Percentiles rank a stretch among this genome's conserved stretches.
These are phyloP conservation scores for Corynorhinus townsendii DNA, from an alignment of 2,113 vertebrate species.

Conservation along the genomic window DNA sequence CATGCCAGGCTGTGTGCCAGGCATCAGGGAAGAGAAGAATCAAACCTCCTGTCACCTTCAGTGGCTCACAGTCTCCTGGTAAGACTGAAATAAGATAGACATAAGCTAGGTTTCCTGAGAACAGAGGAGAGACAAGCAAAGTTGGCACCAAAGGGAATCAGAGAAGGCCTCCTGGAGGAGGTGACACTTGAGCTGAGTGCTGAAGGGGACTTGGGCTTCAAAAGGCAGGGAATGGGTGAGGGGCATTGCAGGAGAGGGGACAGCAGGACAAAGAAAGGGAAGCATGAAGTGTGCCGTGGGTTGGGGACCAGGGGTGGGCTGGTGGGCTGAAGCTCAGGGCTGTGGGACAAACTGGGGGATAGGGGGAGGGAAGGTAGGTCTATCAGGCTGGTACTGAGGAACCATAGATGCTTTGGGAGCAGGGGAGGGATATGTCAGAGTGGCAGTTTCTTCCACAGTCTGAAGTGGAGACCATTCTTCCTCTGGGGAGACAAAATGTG, in stretches of 20 bases:
- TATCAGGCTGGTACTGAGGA: not conserved
- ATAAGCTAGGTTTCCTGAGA: not conserved
- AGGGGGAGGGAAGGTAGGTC: too few relatives aligned
- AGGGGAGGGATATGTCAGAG: not conserved
- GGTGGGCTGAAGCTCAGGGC: not conserved
- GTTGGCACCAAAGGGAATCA: not conserved
- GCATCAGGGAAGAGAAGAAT: not conserved
- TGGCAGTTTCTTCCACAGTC: not conserved
- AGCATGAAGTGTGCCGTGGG: not conserved
- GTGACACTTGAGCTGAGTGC: not conserved
- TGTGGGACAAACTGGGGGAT: not conserved
- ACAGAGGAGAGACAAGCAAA: not conserved
- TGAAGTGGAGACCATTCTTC: not conserved
- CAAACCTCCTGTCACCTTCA: not conserved
- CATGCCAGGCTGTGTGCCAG: fast-evolving
- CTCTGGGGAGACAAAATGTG: not conserved
- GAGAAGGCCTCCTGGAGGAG: not conserved
- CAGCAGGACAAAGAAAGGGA: not conserved
- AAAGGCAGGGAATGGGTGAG: not conserved
- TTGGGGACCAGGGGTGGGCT: not conserved
- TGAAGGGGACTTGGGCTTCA: not conserved
- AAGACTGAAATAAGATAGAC: too few relatives aligned
- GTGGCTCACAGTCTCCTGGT: fast-evolving
- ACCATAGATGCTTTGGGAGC: not conserved
- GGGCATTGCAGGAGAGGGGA: not conserved